Percentiles rank a stretch among this genome's conserved stretches.
Evolutionary conservation across 92 coral and sea anemone species (phyloP).

Genomic region (Phymanthus crucifer): DNA sequence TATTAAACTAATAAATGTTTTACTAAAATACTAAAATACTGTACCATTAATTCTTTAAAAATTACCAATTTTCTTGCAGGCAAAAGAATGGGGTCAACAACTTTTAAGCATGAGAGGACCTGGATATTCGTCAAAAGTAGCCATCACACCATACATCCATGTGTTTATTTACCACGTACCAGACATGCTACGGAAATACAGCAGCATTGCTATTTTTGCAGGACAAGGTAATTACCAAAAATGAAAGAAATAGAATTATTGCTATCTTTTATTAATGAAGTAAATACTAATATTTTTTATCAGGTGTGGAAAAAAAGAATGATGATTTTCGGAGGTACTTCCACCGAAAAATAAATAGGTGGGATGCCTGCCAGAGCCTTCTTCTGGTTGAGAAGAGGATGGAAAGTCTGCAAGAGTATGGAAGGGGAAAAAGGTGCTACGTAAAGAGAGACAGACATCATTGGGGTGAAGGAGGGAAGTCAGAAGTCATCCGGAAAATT

Average conservation of each 20-base stretch:
- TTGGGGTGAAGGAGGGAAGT: neutral
- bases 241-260: neutral
- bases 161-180: constrained; percentile 41
- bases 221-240: constrained; percentile 45
- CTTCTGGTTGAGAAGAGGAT: constrained; percentile 50
- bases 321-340: constrained; percentile 42
- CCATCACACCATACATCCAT: constrained; percentile 60
- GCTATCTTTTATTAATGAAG: neutral
- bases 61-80: no score
- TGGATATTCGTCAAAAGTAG: constrained; percentile 33
- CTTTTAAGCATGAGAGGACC: constrained; percentile 42
- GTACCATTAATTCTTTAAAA: neutral
- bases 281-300: neutral
- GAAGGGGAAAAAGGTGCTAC: neutral
- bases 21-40: no score
- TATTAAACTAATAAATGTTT: neutral
- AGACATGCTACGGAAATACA: constrained; percentile 22
- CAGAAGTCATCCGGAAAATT: neutral
- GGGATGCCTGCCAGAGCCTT: constrained; percentile 53
- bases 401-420: neutral
- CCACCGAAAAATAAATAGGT: constrained; percentile 43
- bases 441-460: neutral
- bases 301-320: constrained; percentile 49
- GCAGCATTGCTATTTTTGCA: constrained; percentile 35
- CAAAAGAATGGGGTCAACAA: constrained; percentile 32